Base-by-base conservation (phyloP, 2,113 vertebrate genomes). In the Leucosticte australis region DNA sequence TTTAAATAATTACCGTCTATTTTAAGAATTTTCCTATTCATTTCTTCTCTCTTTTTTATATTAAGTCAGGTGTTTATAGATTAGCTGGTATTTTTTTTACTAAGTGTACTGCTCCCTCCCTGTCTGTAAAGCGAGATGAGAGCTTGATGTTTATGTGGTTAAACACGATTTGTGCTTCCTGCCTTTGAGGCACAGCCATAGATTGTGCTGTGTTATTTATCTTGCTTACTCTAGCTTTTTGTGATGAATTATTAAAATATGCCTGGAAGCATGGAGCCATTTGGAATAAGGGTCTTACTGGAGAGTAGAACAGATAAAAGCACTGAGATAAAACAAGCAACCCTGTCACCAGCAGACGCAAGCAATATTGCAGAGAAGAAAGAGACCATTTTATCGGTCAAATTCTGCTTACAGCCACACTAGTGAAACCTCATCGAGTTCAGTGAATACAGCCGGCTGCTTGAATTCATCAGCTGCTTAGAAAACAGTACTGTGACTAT, bases 201-300 rank as follows among this genome's bases (percentile, higher is more conserved):
- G 95, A 95, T 96, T 77, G 69, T 17, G 35, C 30, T 59, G 22
- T 59, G 27, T 77, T 94, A 94, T 92, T 96, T 95, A 94, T 92
- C 81, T 86, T 95, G 57, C 90, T 95, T 94, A 92, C 78, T 77
- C 64, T 59, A 79, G 68, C 78, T 89, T 76, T 97, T 82, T 88
- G 39, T 78, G 59, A 93, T 96, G 93, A 97, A 94, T 97, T 92
- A 96, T 97, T 96, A 92, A 97, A 94, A 92, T 49, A 55, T 4
- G 15, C 74, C 89, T 94, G 57, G 85, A 95, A 95, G 81, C 71
- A 60, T 26, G 56, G 63, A 95, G 46, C 60, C 81, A 76, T 89
- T 94, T 79, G 67, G 81, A 95, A 87, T 42, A 82, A 78, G 39
- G 52, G 46, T 73, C 87, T 89, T 85, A 56, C 49, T 92, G 64